Evolutionary conservation across 2,888 invertebrate genomes (phyloP), one percentile per base, ranked within the genome.

Genomic region (Anorthoa munda): DNA sequence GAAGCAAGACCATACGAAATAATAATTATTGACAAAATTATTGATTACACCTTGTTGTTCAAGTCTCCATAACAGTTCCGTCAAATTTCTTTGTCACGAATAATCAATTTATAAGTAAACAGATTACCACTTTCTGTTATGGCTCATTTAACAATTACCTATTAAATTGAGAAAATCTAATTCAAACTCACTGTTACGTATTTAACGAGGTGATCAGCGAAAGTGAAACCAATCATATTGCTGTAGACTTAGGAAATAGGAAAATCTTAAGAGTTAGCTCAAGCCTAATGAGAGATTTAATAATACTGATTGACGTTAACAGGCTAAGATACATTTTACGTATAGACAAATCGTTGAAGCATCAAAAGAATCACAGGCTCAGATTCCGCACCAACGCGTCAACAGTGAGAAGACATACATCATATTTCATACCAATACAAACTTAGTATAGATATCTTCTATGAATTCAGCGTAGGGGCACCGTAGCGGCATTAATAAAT

Each of bases 141-240:
- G 21, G 13, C 46, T 76, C 53, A 76, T 59, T 76, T 46, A 39
- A 60, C 53, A 76, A 68, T 75, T 50, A 61, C 26, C n/a, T 17
- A 51, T 55, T 51, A n/a, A 70, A 77, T 60, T 60, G 50, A 45
- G 59, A 60, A 64, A 70, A 70, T 70, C 45, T n/a, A 65, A 77
- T 77, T 31, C 21, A 60, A 76, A 60, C 15, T 53, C 26, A 59
- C n/a, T 31, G 59, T 65, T 55, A 65, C 45, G 50, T 23, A 61
- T 45, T 65, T 51, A 50, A 50, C 31, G 55, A 70, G 50, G 23
- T 51, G 31, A 18, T 55, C 17, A 56, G 71, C 13, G 71, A 77
- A 77, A 77, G 71, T 71, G 76, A 21, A 71, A 65, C 50, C 23
- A 70, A 77, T 70, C 13, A 55, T n/a, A 46, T 51, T 75, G 17